Evolutionary conservation across 1,140 invertebrate species (phyloP).

Genomic region (Ips nitidus): DNA sequence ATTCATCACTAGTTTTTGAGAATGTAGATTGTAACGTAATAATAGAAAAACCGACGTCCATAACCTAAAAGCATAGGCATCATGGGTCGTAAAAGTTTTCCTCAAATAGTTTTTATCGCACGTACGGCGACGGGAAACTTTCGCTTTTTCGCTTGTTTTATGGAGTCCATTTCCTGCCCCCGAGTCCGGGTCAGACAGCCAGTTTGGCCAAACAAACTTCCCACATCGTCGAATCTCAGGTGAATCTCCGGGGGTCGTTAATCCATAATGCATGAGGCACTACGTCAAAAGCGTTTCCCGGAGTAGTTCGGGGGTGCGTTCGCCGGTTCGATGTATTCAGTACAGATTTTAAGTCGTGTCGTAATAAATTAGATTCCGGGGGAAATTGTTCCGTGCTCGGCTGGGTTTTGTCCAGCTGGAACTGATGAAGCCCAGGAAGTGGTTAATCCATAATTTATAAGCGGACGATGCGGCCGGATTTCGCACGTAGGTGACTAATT

Average conservation of each 20-base stretch:
- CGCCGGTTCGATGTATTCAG: constrained; percentile 1
- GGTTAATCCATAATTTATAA: constrained; percentile 7
- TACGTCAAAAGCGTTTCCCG: not conserved
- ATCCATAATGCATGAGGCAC: constrained; percentile 40
- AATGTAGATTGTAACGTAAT: no score
- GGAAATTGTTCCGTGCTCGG: constrained; percentile 5
- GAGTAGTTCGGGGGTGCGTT: not conserved
- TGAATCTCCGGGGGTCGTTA: constrained; percentile 42
- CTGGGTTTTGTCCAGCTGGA: constrained; percentile 5
- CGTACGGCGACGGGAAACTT: constrained; percentile 17
- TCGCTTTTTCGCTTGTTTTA: constrained; percentile 24
- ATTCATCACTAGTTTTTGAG: no score
- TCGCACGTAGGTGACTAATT: constrained; percentile 1
- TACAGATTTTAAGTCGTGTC: constrained; percentile 6
- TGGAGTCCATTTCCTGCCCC: constrained; percentile 19
- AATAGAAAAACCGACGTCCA: no score
- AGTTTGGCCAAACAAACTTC: constrained; percentile 26
- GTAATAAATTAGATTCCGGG: constrained; percentile 2
- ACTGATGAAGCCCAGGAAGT: constrained; percentile 1
- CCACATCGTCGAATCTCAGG: constrained; percentile 37
- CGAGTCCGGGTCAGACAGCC: constrained; percentile 2
- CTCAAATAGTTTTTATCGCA: constrained; percentile 16
- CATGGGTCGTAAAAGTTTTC: not conserved
- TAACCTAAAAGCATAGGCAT: no score
- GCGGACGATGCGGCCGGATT: not conserved